Conservation (phyloP, 2,888 invertebrate genomes). For the Tholera decimalis region DNA sequence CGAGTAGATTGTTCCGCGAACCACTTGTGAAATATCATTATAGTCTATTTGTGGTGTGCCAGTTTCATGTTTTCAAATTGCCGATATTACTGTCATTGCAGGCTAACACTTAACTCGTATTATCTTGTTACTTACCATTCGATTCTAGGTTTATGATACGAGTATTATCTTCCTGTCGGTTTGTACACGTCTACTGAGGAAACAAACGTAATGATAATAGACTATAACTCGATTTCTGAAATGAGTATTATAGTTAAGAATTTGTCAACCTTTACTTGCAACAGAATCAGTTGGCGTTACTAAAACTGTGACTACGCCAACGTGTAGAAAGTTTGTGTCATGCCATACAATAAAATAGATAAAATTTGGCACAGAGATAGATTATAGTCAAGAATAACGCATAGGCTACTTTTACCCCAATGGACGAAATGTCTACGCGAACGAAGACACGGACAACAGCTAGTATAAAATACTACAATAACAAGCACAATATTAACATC, state of each 20-base stretch:
- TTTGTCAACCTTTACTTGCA: not conserved
- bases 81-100: conserved; percentile 30
- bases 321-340: too few species aligned
- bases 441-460: too few species aligned
- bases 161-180: conserved; percentile 1
- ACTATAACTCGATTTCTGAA: not conserved
- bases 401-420: too few species aligned
- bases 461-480: too few species aligned
- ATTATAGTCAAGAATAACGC: too few species aligned
- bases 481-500: not conserved
- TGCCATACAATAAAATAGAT: too few species aligned
- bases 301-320: too few species aligned
- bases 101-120: conserved; percentile 15
- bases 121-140: conserved; percentile 39
- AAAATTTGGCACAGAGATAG: too few species aligned
- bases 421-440: too few species aligned
- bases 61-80: conserved; percentile 45
- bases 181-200: not conserved
- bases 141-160: conserved; percentile 21
- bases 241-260: not conserved
- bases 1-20: conserved; percentile 28
- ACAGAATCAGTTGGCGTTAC: too few species aligned
- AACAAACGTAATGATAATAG: not conserved
- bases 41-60: conserved; percentile 21
- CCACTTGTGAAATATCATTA: conserved; percentile 39